Base-by-base conservation (phyloP, 2,113 vertebrate species). In the Polyodon spathula region DNA sequence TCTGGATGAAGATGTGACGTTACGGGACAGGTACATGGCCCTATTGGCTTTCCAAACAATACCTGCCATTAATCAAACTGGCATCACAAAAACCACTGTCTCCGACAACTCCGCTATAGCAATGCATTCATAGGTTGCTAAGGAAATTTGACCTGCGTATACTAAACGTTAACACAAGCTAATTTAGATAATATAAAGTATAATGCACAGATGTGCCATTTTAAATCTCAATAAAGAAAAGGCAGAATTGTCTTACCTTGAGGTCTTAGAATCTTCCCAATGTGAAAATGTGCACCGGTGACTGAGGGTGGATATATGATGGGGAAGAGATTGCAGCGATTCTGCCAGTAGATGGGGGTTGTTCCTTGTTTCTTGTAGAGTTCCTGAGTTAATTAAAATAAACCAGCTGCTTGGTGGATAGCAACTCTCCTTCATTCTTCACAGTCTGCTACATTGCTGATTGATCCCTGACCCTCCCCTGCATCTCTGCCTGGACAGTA, bases 371-470 rank as follows among this genome's bases (percentile, higher is more conserved):
- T 78, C 81, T 84, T 71, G 68, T 74, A 67, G 27, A 27, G 66
- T 71, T 75, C 72, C 60, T 77, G 77, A 86, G 84, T 88, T 86
- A 89, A 91, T 89, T 89, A 89, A 88, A 91, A 89, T 79, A 85
- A 86, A 88, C 67, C 80, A 81, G 69, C 69, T 66, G 66, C 71
- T 77, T 63, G 69, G 58, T 69, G 68, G 63, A 76, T 71, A 77
- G 64, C 66, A 70, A 78, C 79, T 82, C 79, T 76, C 77, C 78
- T 38, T 11, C 44, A 5, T 12, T 8, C 44, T 37, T 0, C 63
- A 37, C 37, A 52, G 37, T 7, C 37, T 40, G 50, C 42, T 53
- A 62, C 9, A 38, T 27, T 27, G 27, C 27, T 27, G 27, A 27
- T 3, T 27, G 27, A 27, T 27, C 27, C 27, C 27, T 27, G 27